Evolutionary conservation across 2,888 invertebrate species (phyloP).

Genomic region (Mimas tiliae): DNA sequence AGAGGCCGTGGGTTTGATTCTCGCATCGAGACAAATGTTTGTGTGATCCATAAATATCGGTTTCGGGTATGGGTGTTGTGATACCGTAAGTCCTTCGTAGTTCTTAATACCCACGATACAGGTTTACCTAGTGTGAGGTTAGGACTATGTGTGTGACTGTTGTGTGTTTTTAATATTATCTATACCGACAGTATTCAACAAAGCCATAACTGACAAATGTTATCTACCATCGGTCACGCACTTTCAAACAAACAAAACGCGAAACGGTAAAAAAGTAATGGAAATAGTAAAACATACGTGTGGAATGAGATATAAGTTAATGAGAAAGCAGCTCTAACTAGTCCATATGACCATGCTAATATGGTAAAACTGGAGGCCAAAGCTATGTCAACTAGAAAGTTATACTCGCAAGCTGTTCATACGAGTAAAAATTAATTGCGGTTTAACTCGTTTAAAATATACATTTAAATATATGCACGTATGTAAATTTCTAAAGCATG

Average conservation of each 20-base stretch:
- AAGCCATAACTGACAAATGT: background rate
- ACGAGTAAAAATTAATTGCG: slow-evolving; percentile 15
- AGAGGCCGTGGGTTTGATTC: no score
- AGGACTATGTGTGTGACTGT: no score
- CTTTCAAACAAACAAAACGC: slow-evolving; percentile 31
- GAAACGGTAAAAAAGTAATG: slow-evolving; percentile 44
- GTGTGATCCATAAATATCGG: no score
- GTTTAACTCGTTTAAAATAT: background rate
- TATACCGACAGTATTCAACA: background rate
- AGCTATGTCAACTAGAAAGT: slow-evolving; percentile 5
- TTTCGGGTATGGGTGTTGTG: no score
- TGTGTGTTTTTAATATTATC: no score
- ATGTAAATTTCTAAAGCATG: background rate
- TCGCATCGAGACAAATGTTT: no score
- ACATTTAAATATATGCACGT: slow-evolving; percentile 1
- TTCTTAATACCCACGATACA: no score
- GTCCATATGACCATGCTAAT: slow-evolving; percentile 9
- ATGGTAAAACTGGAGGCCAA: slow-evolving; percentile 3
- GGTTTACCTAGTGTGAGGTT: no score
- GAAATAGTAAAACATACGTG: slow-evolving; percentile 34
- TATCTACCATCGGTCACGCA: slow-evolving; percentile 16
- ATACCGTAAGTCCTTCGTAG: no score
- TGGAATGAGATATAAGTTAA: slow-evolving; percentile 41
- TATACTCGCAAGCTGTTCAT: slow-evolving; percentile 5
- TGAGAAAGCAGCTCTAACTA: slow-evolving; percentile 43